Conservation (phyloP, 2,888 invertebrate species). For the Drosophila bunnanda region DNA sequence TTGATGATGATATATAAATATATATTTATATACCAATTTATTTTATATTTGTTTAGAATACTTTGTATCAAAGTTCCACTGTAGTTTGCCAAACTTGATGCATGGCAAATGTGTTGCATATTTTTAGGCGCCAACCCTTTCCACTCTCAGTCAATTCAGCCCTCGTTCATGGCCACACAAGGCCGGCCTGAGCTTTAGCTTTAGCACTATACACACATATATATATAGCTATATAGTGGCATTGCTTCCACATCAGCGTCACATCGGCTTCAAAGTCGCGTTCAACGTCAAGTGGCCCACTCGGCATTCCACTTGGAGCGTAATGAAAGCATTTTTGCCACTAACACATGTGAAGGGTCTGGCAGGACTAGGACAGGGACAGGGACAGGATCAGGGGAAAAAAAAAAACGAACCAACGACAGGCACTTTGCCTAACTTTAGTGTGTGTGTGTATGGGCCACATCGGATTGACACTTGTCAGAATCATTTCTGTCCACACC, state of each 20-base stretch:
- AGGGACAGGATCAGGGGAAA: not conserved
- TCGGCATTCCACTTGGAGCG: constrained; percentile 76
- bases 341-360: constrained; percentile 44
- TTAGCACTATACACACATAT: constrained; percentile 8
- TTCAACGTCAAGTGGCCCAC: constrained; percentile 68
- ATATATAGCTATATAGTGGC: constrained; percentile 12
- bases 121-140: constrained; percentile 54
- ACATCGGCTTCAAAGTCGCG: constrained; percentile 46
- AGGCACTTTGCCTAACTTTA: constrained; percentile 60
- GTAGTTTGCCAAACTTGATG: constrained; percentile 27
- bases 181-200: constrained; percentile 52
- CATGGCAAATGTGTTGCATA: constrained; percentile 57
- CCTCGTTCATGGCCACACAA: constrained; percentile 56
- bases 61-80: constrained; percentile 7
- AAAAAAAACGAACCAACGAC: constrained; percentile 4
- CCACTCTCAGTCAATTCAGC: not conserved
- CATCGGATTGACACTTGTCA: constrained; percentile 69
- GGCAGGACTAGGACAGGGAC: constrained; percentile 1
- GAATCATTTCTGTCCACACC: constrained; percentile 48
- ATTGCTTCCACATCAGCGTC: constrained; percentile 56
- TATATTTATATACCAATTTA: not conserved
- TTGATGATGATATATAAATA: too few species aligned
- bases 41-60: not conserved
- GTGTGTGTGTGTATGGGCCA: constrained; percentile 39
- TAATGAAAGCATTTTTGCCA: constrained; percentile 78